These are phyloP conservation scores for Eulithis prunata DNA, from an alignment of 2,888 invertebrate species.

Conservation along the genomic window DNA sequence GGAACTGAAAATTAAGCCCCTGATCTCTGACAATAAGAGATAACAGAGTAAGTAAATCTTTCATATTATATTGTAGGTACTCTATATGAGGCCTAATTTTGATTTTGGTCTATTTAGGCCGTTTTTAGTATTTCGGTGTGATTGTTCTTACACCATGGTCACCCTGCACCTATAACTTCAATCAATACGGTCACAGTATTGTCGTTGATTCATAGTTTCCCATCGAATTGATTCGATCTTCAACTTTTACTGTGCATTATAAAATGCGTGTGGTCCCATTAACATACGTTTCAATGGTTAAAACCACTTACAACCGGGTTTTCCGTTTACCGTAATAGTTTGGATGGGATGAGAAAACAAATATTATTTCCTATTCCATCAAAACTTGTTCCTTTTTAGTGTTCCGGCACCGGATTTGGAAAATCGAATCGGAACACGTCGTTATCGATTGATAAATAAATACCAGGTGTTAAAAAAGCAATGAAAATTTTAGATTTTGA, in stretches of 20 bases:
- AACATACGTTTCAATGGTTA: conserved; percentile 22
- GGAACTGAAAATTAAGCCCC: no score
- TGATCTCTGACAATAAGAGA: no score
- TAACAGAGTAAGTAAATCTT: no score
- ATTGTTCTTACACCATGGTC: conserved; percentile 40
- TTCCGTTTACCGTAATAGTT: conserved; percentile 3
- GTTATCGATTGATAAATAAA: no score
- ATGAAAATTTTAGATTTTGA: no score
- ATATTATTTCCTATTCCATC: conserved; percentile 4
- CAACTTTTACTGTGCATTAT: conserved; percentile 42
- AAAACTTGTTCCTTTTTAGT: neutral
- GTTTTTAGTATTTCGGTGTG: no score
- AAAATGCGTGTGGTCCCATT: conserved; percentile 58
- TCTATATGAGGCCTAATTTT: no score
- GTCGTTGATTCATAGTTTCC: conserved; percentile 61
- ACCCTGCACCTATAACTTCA: conserved; percentile 51
- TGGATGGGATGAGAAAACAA: neutral
- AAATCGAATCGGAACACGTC: neutral
- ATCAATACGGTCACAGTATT: conserved; percentile 70
- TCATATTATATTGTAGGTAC: no score
- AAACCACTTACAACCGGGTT: neutral
- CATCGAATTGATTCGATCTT: conserved; percentile 45
- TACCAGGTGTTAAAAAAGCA: no score
- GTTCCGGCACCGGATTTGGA: neutral
- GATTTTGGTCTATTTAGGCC: no score